A percentile compares a stretch with the other conserved stretches of the same genome.
phyloP scores from a whole-genome alignment of 2,113 vertebrate species.

The Arvicanthis niloticus region DNA sequence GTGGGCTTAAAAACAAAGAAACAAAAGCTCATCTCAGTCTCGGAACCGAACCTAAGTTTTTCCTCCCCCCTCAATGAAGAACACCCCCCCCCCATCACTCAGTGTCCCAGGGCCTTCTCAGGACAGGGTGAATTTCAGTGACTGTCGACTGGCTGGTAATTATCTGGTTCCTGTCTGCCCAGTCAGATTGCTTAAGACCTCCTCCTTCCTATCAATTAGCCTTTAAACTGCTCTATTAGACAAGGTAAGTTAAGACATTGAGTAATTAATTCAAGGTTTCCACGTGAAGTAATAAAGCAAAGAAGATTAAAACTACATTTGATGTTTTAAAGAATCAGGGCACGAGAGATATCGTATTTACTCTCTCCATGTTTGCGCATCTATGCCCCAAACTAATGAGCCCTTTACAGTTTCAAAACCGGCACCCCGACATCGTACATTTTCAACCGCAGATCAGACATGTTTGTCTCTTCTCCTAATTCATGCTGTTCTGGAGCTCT shows the following conservation, averaged over 20 bases:
- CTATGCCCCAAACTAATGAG: background rate
- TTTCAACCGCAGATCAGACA: conserved; percentile 13
- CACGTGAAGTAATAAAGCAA: conserved; percentile 50
- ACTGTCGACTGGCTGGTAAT: conserved; percentile 81
- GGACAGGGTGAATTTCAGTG: conserved; percentile 78
- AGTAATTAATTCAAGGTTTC: conserved; percentile 76
- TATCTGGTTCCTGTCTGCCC: conserved; percentile 74
- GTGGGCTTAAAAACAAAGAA: background rate
- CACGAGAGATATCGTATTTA: conserved; percentile 66
- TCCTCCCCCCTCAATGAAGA: conserved; percentile 16
- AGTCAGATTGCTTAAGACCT: conserved; percentile 68
- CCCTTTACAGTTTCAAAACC: conserved; percentile 24
- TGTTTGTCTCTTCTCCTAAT: conserved; percentile 20
- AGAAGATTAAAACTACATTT: conserved; percentile 22
- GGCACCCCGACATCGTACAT: background rate
- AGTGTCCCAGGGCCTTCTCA: conserved; percentile 57
- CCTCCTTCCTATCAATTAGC: conserved; percentile 71
- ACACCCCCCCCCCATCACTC: conserved; percentile 36
- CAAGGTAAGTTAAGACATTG: conserved; percentile 64
- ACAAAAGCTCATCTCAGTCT: background rate
- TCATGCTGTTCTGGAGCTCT: conserved; percentile 34
- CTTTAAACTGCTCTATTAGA: conserved; percentile 77
- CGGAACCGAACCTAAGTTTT: conserved; percentile 67
- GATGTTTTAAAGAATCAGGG: conserved; percentile 46
- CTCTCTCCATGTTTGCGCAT: background rate